Evolutionary conservation across 1,140 invertebrate genomes (phyloP).

Genomic region (Drosophila navojoa): DNA sequence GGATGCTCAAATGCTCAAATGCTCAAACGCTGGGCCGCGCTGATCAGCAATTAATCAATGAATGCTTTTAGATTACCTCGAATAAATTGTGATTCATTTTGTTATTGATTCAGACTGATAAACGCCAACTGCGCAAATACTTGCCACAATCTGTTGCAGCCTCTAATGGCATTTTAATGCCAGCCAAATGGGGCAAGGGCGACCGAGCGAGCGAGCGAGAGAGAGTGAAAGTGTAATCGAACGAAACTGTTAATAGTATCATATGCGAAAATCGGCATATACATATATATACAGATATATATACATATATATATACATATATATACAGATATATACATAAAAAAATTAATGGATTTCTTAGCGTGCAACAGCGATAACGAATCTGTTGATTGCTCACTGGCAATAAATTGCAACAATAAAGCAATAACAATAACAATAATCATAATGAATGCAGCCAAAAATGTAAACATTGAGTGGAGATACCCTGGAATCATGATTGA

Average conservation of each 20-base stretch:
- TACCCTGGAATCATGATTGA: constrained; percentile 11
- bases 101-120: constrained; percentile 52
- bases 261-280: constrained; percentile 33
- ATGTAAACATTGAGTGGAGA: neutral
- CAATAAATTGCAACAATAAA: constrained; percentile 55
- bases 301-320: neutral
- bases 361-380: constrained; percentile 43
- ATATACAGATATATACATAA: neutral
- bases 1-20: neutral
- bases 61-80: constrained; percentile 38
- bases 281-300: neutral
- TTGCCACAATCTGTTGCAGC: neutral
- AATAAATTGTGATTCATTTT: constrained; percentile 18
- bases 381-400: constrained; percentile 38
- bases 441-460: constrained; percentile 16
- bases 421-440: constrained; percentile 41
- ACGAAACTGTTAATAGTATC: constrained; percentile 7
- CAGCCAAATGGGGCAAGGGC: constrained; percentile 40
- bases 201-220: constrained; percentile 4
- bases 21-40: neutral
- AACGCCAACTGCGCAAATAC: constrained; percentile 33
- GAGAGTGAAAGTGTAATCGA: constrained; percentile 40
- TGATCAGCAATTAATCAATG: constrained; percentile 53
- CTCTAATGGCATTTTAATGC: constrained; percentile 41
- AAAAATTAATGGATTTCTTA: constrained; percentile 49